phyloP scores from a whole-genome alignment of 2,888 invertebrate genomes.

The Drosophila meridiana region DNA sequence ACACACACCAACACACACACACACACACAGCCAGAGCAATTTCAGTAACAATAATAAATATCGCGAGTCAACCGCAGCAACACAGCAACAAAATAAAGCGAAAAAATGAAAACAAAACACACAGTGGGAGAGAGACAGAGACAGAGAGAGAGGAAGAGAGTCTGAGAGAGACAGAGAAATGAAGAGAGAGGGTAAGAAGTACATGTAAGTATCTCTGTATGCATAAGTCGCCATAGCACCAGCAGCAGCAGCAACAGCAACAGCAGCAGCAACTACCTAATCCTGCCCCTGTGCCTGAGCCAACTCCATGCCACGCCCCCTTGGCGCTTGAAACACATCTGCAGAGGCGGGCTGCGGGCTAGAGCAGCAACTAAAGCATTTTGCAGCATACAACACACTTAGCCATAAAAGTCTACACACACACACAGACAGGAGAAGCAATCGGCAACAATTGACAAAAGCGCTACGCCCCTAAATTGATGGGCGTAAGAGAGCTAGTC shows the following conservation, averaged over 20 bases:
- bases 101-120: conserved; percentile 16
- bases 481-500: conserved; percentile 40
- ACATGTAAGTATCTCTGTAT: conserved; percentile 41
- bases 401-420: conserved; percentile 32
- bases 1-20: conserved; percentile 46
- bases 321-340: conserved; percentile 26
- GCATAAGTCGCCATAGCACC: conserved; percentile 38
- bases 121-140: conserved; percentile 1
- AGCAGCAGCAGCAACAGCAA: not conserved
- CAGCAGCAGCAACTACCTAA: conserved; percentile 6
- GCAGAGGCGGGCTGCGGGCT: conserved; percentile 54
- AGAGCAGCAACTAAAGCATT: conserved; percentile 20
- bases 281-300: not conserved
- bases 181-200: not conserved
- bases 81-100: conserved; percentile 49
- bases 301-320: not conserved
- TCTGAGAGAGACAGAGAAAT: not conserved
- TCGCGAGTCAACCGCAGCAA: conserved; percentile 77
- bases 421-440: conserved; percentile 8
- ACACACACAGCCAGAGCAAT: conserved; percentile 54
- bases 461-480: conserved; percentile 28
- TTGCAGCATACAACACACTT: conserved; percentile 31
- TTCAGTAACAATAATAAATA: conserved; percentile 78
- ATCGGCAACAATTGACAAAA: conserved; percentile 23
- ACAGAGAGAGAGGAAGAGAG: not conserved